Conservation (phyloP, 2,113 vertebrate species). For the Cinclus cinclus region DNA sequence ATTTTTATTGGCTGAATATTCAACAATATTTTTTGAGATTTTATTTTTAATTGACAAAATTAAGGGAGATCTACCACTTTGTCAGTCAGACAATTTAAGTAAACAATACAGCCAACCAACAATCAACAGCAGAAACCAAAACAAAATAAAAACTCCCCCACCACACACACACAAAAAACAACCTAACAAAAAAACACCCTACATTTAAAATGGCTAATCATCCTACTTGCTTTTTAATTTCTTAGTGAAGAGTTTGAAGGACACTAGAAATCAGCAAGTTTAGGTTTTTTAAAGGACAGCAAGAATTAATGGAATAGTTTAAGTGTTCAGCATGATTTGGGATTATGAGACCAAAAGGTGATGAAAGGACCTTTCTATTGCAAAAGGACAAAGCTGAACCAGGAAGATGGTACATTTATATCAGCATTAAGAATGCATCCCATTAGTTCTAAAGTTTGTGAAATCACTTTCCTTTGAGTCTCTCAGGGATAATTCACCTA, state of each 20-base stretch:
- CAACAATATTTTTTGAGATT: neutral
- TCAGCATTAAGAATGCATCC: slow-evolving; percentile 34
- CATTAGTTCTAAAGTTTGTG: slow-evolving; percentile 30
- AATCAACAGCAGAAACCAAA: neutral
- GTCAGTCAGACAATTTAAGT: neutral
- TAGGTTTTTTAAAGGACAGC: neutral
- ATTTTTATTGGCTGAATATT: neutral
- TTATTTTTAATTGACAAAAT: neutral
- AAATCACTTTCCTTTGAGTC: slow-evolving; percentile 31
- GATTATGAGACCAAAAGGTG: slow-evolving; percentile 41
- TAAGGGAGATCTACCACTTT: neutral
- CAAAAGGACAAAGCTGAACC: slow-evolving; percentile 21
- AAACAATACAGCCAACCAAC: neutral
- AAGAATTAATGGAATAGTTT: slow-evolving; percentile 12
- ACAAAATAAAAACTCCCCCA: neutral
- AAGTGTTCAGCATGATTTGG: slow-evolving; percentile 31
- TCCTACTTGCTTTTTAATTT: neutral
- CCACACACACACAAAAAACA: neutral
- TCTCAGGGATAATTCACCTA: slow-evolving; percentile 42
- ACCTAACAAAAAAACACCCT: fast-evolving
- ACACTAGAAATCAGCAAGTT: neutral
- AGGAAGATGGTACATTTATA: neutral
- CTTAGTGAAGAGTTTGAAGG: neutral
- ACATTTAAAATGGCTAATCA: neutral
- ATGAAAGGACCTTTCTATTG: neutral